Base-by-base conservation (phyloP, 1,140 invertebrate species). In the Aphaenogaster floridana region DNA sequence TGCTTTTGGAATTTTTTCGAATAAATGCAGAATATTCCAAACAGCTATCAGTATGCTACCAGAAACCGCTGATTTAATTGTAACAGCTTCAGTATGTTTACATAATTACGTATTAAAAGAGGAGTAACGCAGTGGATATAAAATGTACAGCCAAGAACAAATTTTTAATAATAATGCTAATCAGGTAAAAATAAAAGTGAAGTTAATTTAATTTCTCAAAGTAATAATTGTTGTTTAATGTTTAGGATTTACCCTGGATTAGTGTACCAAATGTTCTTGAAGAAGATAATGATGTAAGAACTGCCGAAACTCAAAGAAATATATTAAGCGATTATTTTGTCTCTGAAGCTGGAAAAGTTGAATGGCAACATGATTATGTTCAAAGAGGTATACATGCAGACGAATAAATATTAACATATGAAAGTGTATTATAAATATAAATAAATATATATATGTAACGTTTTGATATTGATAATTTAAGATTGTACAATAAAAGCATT, bases 21-120 rank as follows among this genome's bases (percentile, higher is more conserved):
- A 85, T 68, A 85, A 85, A 68, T 85, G 61, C 61, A 72, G 71
- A 76, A 66, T 85, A 45, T 76, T 85, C 1, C 83, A 85, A 28
- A 77, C 45, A 36, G 34, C 72, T 3, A 45, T 86, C 0, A 9
- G 45, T 21, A 59, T 78, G 17, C 1, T 74, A 39, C 28, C 71
- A 54, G 71, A 74, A 52, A 74, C 71, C 1, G 50, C 50, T 54
- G n/a, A 74, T 57, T 11, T 74, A 54, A 39, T 74, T 21, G 17
- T 74, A 57, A 57, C 6, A 57, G 71, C 71, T 74, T 57, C 52
- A 3, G 34, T 57, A 0, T 57, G 34, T 57, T 3, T 74, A 7
- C 34, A 74, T 3, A 74, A 74, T 42, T 54, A 74, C 3, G n/a
- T 54, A 39, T 39, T 54, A 4, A 74, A 74, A 36, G 34, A 57